These are phyloP conservation scores for Phalanger gymnotis DNA, from an alignment of 2,797 vertebrate genomes.

Conservation along the genomic window DNA sequence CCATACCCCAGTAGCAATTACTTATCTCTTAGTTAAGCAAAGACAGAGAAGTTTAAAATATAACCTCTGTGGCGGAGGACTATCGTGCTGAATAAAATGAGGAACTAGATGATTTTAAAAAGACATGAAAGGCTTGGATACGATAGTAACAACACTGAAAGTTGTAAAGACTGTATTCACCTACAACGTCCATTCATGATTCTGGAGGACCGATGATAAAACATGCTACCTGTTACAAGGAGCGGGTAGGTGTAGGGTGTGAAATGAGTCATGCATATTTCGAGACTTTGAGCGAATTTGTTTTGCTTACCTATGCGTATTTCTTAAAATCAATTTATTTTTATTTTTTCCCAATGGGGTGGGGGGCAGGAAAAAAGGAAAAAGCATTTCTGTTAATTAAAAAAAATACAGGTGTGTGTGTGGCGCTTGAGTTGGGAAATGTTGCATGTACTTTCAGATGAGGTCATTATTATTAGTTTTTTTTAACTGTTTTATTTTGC, in stretches of 20 bases:
- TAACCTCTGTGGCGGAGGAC: not conserved
- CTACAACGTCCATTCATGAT: not conserved
- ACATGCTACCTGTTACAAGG: not conserved
- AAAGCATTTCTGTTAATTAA: not conserved
- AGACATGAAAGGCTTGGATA: not conserved
- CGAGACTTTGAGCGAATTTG: not conserved
- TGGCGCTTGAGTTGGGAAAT: not conserved
- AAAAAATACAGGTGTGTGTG: not conserved
- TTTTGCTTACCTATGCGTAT: not conserved
- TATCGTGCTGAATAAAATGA: not conserved
- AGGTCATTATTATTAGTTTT: not conserved
- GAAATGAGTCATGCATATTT: not conserved
- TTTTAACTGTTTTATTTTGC: not conserved
- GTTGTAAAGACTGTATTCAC: not conserved
- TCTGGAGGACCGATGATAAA: not conserved
- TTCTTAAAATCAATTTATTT: not conserved
- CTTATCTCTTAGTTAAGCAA: not conserved
- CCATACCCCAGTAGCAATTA: not conserved
- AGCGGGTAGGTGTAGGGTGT: not conserved
- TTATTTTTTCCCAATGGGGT: not conserved
- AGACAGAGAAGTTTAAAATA: not conserved
- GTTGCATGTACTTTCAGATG: not conserved
- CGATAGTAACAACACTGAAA: too few species aligned
- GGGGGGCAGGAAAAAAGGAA: not conserved
- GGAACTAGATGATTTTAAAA: not conserved